Base-by-base conservation (phyloP, 2,888 invertebrate species). In the Nudaria mundana region DNA sequence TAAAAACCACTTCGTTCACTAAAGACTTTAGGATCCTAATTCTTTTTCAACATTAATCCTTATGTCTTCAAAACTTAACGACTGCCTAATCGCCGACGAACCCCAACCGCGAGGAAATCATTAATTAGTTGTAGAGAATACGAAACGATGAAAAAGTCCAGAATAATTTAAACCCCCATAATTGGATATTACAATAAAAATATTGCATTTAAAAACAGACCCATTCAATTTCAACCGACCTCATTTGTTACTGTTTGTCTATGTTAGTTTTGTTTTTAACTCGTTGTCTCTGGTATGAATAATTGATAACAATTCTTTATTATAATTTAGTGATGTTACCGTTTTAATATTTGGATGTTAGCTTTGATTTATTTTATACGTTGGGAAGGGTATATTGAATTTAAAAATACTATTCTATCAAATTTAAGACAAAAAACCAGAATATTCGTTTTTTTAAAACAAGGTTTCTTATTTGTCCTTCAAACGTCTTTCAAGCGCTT, bases 151-250 rank as follows among this genome's bases (percentile, higher is more conserved):
- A 77, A 81, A 81, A 78, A 74, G 70, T 70, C 45, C 61, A 57
- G 71, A 76, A 80, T 76, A 71, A 76, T 78, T 76, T 71, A 66
- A 65, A 71, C 63, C 70, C 68, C 63, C 72, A 77, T 86, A 85
- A 87, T 86, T 86, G 84, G 85, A 78, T 84, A 78, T 80, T 80
- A 81, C 71, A 84, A 85, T 76, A 73, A 81, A 81, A 81, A 81
- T 79, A 79, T 76, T 68, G 52, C 74, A 71, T 73, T 75, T 74
- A 71, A 74, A 72, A 72, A 76, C 71, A 66, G 67, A 63, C 66
- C 64, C 77, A 72, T 81, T 79, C 76, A 76, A 78, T 76, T 81
- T 79, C 62, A 72, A 65, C 60, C 61, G 57, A 62, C 59, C 70
- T 77, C 82, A 83, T 84, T 81, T 83, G 74, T 82, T 76, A 67